Evolutionary conservation across 2,888 invertebrate species (phyloP).

Genomic region (Plebejus anna): DNA sequence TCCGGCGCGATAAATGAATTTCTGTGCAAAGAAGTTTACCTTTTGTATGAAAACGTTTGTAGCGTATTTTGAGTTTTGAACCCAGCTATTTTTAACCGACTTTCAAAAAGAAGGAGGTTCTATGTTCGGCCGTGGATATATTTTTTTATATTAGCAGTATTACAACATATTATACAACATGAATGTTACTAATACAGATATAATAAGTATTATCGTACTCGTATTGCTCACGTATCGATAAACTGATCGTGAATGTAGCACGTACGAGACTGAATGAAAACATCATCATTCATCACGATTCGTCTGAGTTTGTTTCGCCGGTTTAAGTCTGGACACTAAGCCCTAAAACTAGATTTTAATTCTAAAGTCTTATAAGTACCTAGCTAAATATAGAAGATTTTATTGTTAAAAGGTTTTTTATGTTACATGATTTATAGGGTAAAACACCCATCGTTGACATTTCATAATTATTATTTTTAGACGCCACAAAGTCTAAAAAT

Average conservation of each 20-base stretch:
- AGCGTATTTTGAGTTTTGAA: too few species aligned
- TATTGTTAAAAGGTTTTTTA: too few species aligned
- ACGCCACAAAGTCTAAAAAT: background rate
- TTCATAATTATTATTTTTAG: background rate
- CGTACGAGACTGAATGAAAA: background rate
- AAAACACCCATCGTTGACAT: background rate
- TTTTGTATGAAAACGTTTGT: too few species aligned
- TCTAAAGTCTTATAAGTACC: too few species aligned
- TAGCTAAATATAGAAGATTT: too few species aligned
- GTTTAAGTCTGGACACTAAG: background rate
- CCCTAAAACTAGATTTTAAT: too few species aligned
- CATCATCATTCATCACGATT: background rate
- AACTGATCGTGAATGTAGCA: background rate
- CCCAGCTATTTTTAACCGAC: background rate
- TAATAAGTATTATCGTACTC: background rate
- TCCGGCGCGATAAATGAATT: too few species aligned
- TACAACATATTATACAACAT: background rate
- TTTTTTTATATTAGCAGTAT: too few species aligned
- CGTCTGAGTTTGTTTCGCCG: background rate
- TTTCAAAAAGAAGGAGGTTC: too few species aligned
- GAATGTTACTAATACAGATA: background rate
- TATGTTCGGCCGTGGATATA: too few species aligned
- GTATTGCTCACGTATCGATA: constrained; percentile 7
- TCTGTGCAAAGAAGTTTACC: too few species aligned
- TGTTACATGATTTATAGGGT: background rate